Percentiles rank a stretch among this genome's conserved stretches.
These are phyloP conservation scores for Pardalotus punctatus DNA, from an alignment of 2,113 vertebrate species.

Conservation along the genomic window DNA sequence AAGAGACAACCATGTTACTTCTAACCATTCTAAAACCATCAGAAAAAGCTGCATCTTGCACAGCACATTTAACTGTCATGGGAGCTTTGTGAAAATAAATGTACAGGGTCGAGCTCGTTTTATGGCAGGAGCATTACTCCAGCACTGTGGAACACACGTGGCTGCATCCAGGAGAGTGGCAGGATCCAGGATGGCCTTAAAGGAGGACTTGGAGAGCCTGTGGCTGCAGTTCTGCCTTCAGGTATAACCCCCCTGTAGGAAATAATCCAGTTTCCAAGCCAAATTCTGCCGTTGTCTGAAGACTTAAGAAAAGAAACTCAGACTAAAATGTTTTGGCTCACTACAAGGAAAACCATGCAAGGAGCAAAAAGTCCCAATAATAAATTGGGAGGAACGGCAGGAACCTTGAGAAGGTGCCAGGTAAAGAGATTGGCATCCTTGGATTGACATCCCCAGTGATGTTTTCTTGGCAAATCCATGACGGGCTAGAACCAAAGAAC, in stretches of 20 bases:
- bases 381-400: neutral
- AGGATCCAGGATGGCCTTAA: neutral
- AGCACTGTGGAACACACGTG: fast-evolving
- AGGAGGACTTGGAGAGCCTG: neutral
- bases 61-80: neutral
- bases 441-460: neutral
- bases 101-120: neutral
- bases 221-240: neutral
- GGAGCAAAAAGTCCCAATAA: neutral
- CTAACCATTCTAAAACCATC: neutral
- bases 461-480: neutral
- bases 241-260: neutral
- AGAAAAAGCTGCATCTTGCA: neutral
- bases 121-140: neutral
- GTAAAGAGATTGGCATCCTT: neutral
- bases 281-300: neutral
- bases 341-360: neutral
- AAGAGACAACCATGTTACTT: neutral
- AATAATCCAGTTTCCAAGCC: neutral
- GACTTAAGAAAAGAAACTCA: neutral
- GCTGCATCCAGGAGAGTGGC: neutral
- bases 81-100: neutral
- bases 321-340: neutral
- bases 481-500: neutral
- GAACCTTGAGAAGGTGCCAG: neutral